Base-by-base conservation (phyloP, 2,888 invertebrate genomes). In the Toxonevra muliebris region DNA sequence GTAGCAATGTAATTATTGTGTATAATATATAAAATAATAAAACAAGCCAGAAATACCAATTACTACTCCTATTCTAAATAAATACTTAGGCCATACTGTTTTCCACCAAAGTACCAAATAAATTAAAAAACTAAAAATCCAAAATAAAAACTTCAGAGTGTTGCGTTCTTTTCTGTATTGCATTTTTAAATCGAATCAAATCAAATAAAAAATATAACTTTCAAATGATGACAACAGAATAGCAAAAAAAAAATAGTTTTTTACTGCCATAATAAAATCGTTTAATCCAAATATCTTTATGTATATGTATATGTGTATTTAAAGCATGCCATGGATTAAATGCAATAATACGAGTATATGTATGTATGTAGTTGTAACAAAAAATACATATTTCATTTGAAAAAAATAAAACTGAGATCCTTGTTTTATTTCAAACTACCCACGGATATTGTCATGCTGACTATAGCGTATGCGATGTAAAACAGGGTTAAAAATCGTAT, bases 1-100 rank as follows among this genome's bases (percentile, higher is more conserved):
- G 69, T 70, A 70, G 63, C 66, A 69, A 71, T 68, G 66, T 73
- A 70, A 71, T 69, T 68, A 70, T 65, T 69, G 71, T 71, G 67
- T 70, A 71, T 69, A 59, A 71, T 70, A 66, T 71, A 73, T 70
- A 64, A 69, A 65, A 66, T 64, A 64, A 71, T 69, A 68, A 71
- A 73, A 59, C 69, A 67, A 70, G 68, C 59, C 59, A 69, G 20
- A 69, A 64, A 66, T 62, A 63, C 50, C 54, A 57, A 69, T 50
- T 66, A 65, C 59, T 59, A 54, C 45, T 63, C 65, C 42, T 43
- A 43, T 41, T 58, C 17, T 55, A 54, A 60, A 64, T 43, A 62
- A 68, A 45, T 60, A 53, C 48, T 54, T 63, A 66, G 67, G 66
- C 62, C 58, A 65, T 61, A 67, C 30, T 55, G 54, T 70, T 69